phyloP scores from a whole-genome alignment of 1,140 invertebrate species.

The Drosophila watanabei region DNA sequence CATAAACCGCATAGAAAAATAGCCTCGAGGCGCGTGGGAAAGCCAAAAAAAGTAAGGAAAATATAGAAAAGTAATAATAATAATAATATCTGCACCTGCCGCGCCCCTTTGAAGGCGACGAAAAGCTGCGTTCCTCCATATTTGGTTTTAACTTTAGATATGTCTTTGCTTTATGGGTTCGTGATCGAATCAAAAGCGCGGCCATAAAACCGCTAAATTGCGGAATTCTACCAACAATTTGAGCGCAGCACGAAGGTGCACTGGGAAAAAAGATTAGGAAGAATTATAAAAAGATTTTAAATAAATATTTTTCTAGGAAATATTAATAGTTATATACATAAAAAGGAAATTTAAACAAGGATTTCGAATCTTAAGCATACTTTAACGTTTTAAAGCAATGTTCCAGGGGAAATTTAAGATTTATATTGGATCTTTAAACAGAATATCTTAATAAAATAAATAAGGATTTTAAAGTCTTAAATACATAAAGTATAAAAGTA shows the following conservation, averaged over 20 bases:
- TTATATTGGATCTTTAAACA: too few species aligned
- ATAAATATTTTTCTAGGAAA: background rate
- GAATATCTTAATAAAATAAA: background rate
- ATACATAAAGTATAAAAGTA: too few species aligned
- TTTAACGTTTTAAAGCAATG: background rate
- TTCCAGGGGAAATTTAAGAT: background rate
- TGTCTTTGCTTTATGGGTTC: constrained; percentile 41
- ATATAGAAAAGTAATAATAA: constrained; percentile 2
- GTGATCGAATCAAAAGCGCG: constrained; percentile 77
- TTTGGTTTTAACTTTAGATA: constrained; percentile 37
- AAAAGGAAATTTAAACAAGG: background rate
- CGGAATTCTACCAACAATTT: constrained; percentile 71
- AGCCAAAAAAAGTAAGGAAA: constrained; percentile 35
- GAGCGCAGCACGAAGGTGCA: constrained; percentile 65
- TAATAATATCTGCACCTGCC: constrained; percentile 62
- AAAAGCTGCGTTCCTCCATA: constrained; percentile 34
- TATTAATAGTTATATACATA: accelerated
- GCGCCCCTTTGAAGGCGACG: constrained; percentile 41
- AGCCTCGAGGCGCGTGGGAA: constrained; percentile 63
- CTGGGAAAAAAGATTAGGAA: background rate
- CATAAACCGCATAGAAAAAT: constrained; percentile 8
- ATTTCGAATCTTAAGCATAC: too few species aligned
- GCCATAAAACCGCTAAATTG: constrained; percentile 76
- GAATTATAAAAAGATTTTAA: background rate
- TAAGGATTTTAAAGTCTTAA: background rate